Base-by-base conservation (phyloP, 2,888 invertebrate genomes). In the Molorchus minor region DNA sequence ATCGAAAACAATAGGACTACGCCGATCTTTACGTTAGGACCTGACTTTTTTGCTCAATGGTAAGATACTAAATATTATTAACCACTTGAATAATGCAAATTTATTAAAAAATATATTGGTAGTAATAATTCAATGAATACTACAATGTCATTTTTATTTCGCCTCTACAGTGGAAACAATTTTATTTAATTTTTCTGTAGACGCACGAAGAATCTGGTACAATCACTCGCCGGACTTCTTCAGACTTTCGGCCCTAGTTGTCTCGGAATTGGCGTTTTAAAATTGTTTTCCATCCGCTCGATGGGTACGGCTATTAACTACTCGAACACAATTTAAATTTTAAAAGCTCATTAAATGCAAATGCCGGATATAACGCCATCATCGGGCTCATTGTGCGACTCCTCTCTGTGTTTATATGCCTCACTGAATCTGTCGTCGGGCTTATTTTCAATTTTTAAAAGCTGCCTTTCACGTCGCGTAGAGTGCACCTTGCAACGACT, bases 21-120 rank as follows among this genome's bases (percentile, higher is more conserved):
- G 58, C 87, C 90, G 49, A 88, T 92, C 70, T 91, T 87, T 78
- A 86, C 89, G 62, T 90, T 92, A 67, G 89, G 89, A 72, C 88
- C 88, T 46, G 89, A 86, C 73, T 92, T 90, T 80, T 89, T 92
- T 69, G 87, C 88, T 58, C 89, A 91, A 82, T 92, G 92, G 92
- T 90, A 77, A 86, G 88, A n/a, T n/a, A n/a, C n/a, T n/a, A n/a
- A n/a, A n/a, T n/a, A n/a, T n/a, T n/a, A n/a, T n/a, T n/a, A n/a
- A n/a, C n/a, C n/a, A n/a, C n/a, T n/a, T n/a, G n/a, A n/a, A n/a
- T n/a, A n/a, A n/a, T n/a, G n/a, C n/a, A n/a, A n/a, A n/a, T n/a
- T n/a, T n/a, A n/a, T n/a, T n/a, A n/a, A n/a, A n/a, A n/a, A n/a
- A n/a, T n/a, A n/a, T n/a, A n/a, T n/a, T n/a, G n/a, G n/a, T n/a